Evolutionary conservation across 2,797 vertebrate genomes (phyloP).

Genomic region (Oreortyx pictus): DNA sequence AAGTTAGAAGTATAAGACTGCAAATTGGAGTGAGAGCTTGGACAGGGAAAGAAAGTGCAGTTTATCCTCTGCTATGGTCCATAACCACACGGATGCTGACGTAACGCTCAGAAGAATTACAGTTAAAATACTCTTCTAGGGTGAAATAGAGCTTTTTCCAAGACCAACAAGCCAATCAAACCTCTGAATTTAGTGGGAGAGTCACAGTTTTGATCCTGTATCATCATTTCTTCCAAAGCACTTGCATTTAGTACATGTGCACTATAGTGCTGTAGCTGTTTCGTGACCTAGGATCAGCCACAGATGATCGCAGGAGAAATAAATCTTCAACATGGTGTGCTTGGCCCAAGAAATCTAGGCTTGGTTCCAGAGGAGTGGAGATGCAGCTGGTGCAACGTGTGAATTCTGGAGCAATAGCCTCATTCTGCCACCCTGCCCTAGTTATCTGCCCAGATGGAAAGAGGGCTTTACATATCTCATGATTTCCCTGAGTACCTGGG

Average conservation of each 20-base stretch:
- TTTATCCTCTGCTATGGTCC: not conserved
- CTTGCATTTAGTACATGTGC: not conserved
- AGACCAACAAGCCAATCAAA: not conserved
- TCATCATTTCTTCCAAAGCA: constrained; percentile 11
- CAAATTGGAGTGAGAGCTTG: not conserved
- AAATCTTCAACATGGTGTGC: not conserved
- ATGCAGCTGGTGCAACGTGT: not conserved
- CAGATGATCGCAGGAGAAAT: constrained; percentile 16
- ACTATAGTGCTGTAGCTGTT: not conserved
- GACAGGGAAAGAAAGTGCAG: not conserved
- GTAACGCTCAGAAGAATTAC: not conserved
- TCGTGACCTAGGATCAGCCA: constrained; percentile 15
- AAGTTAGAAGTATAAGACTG: not conserved
- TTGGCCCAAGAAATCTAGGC: not conserved
- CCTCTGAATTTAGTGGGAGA: not conserved
- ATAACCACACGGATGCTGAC: not conserved
- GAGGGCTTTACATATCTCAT: not conserved
- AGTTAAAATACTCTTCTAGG: not conserved
- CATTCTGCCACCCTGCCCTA: not conserved
- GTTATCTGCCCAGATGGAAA: not conserved
- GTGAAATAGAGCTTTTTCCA: not conserved
- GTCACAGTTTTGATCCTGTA: not conserved
- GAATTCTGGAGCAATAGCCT: not conserved
- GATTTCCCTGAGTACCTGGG: not conserved
- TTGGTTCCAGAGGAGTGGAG: constrained; percentile 13